Evolutionary conservation across 2,113 vertebrate genomes (phyloP), one percentile per base, ranked within the genome.

Genomic region (Tursiops truncatus): DNA sequence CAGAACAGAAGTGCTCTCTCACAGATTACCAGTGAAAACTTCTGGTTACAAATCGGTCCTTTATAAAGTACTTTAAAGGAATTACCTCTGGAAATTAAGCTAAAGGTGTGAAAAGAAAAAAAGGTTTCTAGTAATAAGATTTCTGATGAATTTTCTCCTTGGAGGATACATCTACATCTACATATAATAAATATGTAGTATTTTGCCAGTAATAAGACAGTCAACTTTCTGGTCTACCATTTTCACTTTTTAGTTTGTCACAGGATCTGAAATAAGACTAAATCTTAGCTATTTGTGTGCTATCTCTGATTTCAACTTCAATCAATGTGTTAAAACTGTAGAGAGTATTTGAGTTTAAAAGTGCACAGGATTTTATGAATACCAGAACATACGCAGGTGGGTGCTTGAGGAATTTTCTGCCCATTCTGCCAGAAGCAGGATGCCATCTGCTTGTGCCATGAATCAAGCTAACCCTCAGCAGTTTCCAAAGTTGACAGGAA

Each of bases 321-420:
- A 89, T 91, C 94, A 95, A 95, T 70, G 28, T 92, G 31, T 70
- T 95, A 97, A 95, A 97, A 95, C 47, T 73, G 41, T 62, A 36
- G 38, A 63, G 25, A 36, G 4, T 89, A 84, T 84, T 95, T 77
- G 76, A 94, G 23, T 96, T 96, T 92, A 73, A 94, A 96, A 87
- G 36, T 92, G 33, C 33, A 93, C 25, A 94, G 38, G 38, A 94
- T 81, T 94, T 97, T 90, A 94, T 65, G 62, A 96, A 95, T 81
- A 97, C 87, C n/a, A 92, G 73, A 97, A 85, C 94, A 96, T 91
- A 93, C 70, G 92, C 80, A 96, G 81, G 97, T 97, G 96, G 92
- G 94, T 95, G 90, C 95, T 56, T 90, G 85, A 96, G 90, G 90
- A 96, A 96, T 96, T 96, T 94, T 95, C 84, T 93, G 71, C 68